Base-by-base conservation (phyloP, 2,797 vertebrate genomes). In the Trachops cirrhosus region DNA sequence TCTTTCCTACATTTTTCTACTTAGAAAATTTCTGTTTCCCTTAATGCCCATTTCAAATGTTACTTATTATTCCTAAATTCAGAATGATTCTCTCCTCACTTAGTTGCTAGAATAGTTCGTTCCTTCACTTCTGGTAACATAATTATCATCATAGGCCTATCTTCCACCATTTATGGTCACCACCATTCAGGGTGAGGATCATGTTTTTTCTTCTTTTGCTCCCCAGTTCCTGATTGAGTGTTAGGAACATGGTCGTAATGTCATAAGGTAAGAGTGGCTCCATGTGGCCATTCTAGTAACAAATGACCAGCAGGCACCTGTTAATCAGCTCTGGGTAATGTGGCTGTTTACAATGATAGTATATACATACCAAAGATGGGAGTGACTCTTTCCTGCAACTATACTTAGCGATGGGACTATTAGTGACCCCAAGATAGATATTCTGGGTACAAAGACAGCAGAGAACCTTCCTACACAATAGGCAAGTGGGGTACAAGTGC, bases 1-100 rank as follows among this genome's bases (percentile, higher is more conserved):
- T 19, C 12, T 92, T 87, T 82, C 44, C 34, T 89, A 86, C 19
- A 62, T 93, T 96, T 96, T 96, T 84, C 37, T 39, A 77, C 26
- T 78, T 88, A 74, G 62, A 92, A 64, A 95, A 95, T 74, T 54
- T 50, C 48, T 85, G 39, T 34, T 29, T 80, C 9, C 26, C 39
- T 71, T 59, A 37, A 57, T 59, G 21, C 34, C 62, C n/a, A 64
- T 96, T 54, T 91, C 50, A 77, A 85, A 85, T 86, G 54, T 68
- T 67, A 86, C 54, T 68, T 94, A 64, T 70, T 71, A 80, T 79
- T 22, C 26, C 26, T 84, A 48, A 77, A 34, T 93, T 94, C 44
- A 89, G 22, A 86, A 50, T 32, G 24, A 86, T 32, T 88, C 29
- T 84, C 12, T 88, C 59, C 52, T 79, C 57, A 26, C 41, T 59